phyloP scores from a whole-genome alignment of 2,797 vertebrate genomes.

The Dendrocincla fuliginosa region DNA sequence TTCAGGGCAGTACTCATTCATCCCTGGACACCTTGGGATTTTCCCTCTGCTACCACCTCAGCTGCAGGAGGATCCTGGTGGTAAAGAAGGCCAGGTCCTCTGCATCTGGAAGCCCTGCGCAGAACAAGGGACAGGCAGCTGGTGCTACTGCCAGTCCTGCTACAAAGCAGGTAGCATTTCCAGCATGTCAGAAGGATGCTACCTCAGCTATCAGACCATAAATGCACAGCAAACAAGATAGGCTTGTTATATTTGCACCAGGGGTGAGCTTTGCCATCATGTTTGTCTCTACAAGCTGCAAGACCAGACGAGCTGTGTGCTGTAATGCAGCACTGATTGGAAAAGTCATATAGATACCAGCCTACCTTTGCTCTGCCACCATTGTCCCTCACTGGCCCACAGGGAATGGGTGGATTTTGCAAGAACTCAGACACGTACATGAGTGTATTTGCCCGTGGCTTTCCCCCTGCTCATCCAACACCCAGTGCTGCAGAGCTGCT shows the following conservation, averaged over 20 bases:
- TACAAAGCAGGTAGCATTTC: too few species aligned
- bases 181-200: too few species aligned
- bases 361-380: background rate
- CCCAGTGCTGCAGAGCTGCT: background rate
- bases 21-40: background rate
- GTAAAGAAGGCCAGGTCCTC: background rate
- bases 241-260: background rate
- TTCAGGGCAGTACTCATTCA: background rate
- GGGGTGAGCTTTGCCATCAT: background rate
- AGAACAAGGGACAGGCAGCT: too few species aligned
- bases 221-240: background rate
- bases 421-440: fast-evolving
- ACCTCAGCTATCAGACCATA: too few species aligned
- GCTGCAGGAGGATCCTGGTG: background rate
- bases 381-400: fast-evolving
- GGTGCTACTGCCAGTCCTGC: too few species aligned
- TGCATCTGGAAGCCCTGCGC: too few species aligned
- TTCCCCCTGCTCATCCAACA: background rate
- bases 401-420: background rate
- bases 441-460: background rate
- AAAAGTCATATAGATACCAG: background rate
- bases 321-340: fast-evolving
- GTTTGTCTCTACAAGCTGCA: background rate
- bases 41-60: background rate
- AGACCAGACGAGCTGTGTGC: background rate